Percentiles rank a stretch among this genome's conserved stretches.
These are phyloP conservation scores for Tethya wilhelma DNA, from an alignment of 37 sponge, comb jelly and placozoan genomes.

Conservation along the genomic window DNA sequence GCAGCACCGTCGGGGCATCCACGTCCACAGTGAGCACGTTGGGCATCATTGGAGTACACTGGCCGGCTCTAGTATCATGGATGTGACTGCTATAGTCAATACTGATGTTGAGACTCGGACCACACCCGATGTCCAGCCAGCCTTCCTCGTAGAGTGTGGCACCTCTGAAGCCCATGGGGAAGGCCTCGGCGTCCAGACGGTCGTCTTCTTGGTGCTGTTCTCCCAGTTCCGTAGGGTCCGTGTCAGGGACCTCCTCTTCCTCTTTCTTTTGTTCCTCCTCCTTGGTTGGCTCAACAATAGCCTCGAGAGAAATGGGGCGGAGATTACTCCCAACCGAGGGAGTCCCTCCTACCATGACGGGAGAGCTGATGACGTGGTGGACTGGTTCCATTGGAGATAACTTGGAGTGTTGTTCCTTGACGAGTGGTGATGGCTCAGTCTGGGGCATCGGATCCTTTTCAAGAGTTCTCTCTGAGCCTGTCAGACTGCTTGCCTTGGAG, in stretches of 20 bases:
- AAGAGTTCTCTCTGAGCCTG: not conserved
- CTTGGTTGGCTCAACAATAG: not conserved
- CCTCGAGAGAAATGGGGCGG: too few species aligned
- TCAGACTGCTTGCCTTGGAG: not conserved
- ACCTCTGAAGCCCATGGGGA: conserved; percentile 64
- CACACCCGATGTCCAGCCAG: conserved; percentile 81
- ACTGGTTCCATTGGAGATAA: too few species aligned
- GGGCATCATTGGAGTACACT: conserved; percentile 8
- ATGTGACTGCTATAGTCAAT: conserved; percentile 38
- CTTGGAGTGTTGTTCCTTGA: too few species aligned
- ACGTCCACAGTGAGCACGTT: conserved; percentile 42
- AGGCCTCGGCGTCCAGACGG: conserved; percentile 17
- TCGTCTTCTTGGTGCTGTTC: too few species aligned
- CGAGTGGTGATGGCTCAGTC: not conserved
- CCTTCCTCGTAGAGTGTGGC: conserved; percentile 64
- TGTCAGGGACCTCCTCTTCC: not conserved
- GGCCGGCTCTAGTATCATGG: conserved; percentile 27
- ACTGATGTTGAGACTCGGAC: conserved; percentile 44
- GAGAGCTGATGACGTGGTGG: conserved; percentile 26
- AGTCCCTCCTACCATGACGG: conserved; percentile 1
- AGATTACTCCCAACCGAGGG: too few species aligned
- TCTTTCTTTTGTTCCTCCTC: not conserved
- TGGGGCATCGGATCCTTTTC: not conserved
- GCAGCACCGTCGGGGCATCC: conserved; percentile 39
- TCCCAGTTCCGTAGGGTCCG: too few species aligned